A percentile compares a stretch with the other conserved stretches of the same genome.
Evolutionary conservation across 2,797 vertebrate genomes (phyloP).

Genomic region (Menidia menidia): DNA sequence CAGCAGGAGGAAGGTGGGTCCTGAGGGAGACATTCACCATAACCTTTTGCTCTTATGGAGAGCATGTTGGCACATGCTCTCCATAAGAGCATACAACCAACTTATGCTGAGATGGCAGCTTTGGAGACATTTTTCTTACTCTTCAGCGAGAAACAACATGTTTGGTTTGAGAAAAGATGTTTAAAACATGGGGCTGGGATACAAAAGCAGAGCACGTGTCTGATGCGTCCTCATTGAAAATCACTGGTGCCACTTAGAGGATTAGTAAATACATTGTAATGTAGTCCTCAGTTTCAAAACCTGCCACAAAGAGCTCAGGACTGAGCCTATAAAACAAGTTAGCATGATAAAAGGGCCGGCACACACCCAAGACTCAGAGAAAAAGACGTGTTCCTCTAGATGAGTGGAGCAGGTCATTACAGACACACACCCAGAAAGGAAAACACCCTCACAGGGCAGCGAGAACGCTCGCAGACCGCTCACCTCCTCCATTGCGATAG

Average conservation of each 20-base stretch:
- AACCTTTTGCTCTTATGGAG: not conserved
- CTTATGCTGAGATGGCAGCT: slow-evolving; percentile 1
- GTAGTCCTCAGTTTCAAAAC: slow-evolving; percentile 16
- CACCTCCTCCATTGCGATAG: slow-evolving; percentile 90
- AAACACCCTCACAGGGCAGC: slow-evolving; percentile 6
- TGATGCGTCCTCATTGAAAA: slow-evolving; percentile 39
- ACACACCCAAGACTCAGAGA: slow-evolving; percentile 38
- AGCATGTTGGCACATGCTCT: slow-evolving; percentile 37
- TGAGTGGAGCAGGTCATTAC: slow-evolving; percentile 30
- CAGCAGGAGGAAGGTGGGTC: not conserved
- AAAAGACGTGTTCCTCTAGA: slow-evolving; percentile 23
- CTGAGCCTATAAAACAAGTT: slow-evolving; percentile 34
- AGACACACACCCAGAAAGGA: slow-evolving; percentile 21
- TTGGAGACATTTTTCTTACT: slow-evolving; percentile 20
- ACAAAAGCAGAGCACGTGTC: slow-evolving; percentile 10
- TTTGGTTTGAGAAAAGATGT: slow-evolving; percentile 26
- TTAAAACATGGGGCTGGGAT: not conserved
- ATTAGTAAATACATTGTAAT: slow-evolving; percentile 37
- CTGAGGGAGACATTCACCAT: not conserved
- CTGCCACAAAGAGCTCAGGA: slow-evolving; percentile 27
- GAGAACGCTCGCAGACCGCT: slow-evolving; percentile 37
- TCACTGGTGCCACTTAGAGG: slow-evolving; percentile 24
- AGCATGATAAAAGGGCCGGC: slow-evolving; percentile 11
- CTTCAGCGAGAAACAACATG: slow-evolving; percentile 38
- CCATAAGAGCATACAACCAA: not conserved